Conservation (phyloP, 2,113 vertebrate genomes). For the Mixornis gularis region DNA sequence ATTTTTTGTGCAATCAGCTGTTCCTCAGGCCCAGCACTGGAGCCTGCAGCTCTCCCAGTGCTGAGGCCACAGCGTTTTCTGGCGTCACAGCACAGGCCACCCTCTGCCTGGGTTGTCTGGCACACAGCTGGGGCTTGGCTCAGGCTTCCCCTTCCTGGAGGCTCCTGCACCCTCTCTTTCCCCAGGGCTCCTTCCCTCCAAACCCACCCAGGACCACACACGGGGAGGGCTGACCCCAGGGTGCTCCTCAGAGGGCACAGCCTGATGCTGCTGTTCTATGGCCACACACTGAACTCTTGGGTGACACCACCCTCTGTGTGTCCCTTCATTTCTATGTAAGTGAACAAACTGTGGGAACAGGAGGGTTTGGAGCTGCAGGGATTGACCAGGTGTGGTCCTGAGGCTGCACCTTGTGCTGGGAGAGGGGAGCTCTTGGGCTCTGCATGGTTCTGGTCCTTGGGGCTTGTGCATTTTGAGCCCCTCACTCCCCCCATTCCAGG, state of each 20-base stretch:
- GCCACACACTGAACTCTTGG: not conserved
- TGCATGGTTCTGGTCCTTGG: rapidly evolving
- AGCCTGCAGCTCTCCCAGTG: not conserved
- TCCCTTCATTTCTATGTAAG: rapidly evolving
- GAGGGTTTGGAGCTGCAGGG: not conserved
- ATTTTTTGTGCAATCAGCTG: not conserved
- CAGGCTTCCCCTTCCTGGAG: not conserved
- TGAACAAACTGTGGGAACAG: rapidly evolving
- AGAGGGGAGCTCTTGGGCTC: not conserved
- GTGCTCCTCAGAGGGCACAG: not conserved
- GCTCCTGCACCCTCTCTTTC: not conserved
- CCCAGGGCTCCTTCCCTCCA: not conserved
- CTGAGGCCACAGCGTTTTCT: not conserved
- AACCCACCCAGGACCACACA: not conserved
- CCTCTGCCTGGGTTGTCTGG: not conserved
- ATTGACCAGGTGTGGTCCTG: rapidly evolving
- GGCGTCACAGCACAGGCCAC: not conserved
- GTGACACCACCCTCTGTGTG: rapidly evolving
- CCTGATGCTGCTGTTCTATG: rapidly evolving
- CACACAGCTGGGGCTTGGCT: not conserved
- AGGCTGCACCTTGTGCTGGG: not conserved
- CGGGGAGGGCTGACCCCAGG: rapidly evolving
- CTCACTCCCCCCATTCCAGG: rapidly evolving
- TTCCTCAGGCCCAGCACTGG: not conserved
- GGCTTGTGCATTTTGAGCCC: not conserved